These are phyloP conservation scores for Lepidurus couesii DNA, from an alignment of 1,140 invertebrate species.

Conservation along the genomic window DNA sequence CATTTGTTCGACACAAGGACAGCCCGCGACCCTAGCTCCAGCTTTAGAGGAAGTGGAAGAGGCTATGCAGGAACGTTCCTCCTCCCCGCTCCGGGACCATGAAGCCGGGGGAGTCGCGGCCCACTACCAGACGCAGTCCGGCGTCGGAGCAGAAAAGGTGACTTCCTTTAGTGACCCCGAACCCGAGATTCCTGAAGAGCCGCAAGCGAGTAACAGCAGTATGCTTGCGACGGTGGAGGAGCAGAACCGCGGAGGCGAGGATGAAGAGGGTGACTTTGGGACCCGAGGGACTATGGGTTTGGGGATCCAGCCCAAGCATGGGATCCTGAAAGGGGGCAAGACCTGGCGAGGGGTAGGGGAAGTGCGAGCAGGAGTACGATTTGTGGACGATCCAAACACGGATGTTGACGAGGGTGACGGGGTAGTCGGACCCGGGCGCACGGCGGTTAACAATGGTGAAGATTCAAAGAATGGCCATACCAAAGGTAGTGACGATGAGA, in stretches of 20 bases:
- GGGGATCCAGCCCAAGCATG: conserved; percentile 41
- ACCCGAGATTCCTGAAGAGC: conserved; percentile 19
- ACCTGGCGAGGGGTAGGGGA: conserved; percentile 50
- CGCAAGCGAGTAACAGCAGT: background rate
- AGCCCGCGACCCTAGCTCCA: conserved; percentile 29
- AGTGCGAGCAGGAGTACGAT: conserved; percentile 38
- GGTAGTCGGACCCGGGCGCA: conserved; percentile 42
- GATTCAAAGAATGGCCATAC: conserved; percentile 40
- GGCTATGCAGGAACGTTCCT: background rate
- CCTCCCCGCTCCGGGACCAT: background rate
- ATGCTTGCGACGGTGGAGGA: background rate
- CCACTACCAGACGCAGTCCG: conserved; percentile 4
- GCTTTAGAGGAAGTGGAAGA: conserved; percentile 36
- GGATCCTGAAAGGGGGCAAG: conserved; percentile 58
- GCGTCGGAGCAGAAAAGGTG: conserved; percentile 17
- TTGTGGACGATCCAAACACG: conserved; percentile 42
- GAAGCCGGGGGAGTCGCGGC: background rate
- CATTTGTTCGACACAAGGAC: background rate
- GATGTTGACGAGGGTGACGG: conserved; percentile 44
- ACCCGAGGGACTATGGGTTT: background rate
- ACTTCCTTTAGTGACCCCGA: conserved; percentile 12
- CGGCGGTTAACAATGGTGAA: conserved; percentile 38
- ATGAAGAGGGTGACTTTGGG: conserved; percentile 15
- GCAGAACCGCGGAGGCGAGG: background rate
- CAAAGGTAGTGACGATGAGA: conserved; percentile 38